Conservation (phyloP, 2,888 invertebrate genomes). For the Acleris cristana region DNA sequence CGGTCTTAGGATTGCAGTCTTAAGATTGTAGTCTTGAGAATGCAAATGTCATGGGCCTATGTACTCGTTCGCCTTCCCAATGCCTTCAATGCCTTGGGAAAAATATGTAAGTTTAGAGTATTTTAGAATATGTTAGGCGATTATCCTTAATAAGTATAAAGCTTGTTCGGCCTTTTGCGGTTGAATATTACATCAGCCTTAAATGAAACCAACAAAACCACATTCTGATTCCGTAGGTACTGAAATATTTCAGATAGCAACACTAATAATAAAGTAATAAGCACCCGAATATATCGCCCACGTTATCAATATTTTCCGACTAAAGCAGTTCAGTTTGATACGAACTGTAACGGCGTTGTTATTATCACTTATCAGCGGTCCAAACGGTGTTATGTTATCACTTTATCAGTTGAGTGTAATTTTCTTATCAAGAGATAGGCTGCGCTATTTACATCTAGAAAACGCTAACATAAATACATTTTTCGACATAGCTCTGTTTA, state of each 20-base stretch:
- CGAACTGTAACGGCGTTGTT: background rate
- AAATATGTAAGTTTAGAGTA: too few species aligned
- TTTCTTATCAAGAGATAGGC: slow-evolving; percentile 13
- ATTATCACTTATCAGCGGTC: slow-evolving; percentile 3
- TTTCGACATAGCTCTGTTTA: background rate
- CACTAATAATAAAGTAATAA: background rate
- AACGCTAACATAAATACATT: background rate
- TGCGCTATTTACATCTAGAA: slow-evolving; percentile 2
- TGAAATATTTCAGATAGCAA: slow-evolving; percentile 4
- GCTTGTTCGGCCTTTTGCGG: background rate
- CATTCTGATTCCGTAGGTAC: slow-evolving; percentile 3
- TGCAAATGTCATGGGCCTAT: too few species aligned
- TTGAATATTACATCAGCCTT: background rate
- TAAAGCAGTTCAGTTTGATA: too few species aligned
- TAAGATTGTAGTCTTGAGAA: too few species aligned
- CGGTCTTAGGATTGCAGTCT: too few species aligned
- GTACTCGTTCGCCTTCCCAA: too few species aligned
- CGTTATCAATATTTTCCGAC: slow-evolving; percentile 3
- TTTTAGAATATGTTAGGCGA: too few species aligned
- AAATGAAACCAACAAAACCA: background rate
- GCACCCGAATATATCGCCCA: background rate
- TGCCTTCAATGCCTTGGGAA: too few species aligned
- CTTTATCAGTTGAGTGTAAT: slow-evolving; percentile 1
- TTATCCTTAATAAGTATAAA: too few species aligned
- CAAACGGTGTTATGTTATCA: slow-evolving; percentile 8